A percentile compares a stretch with the other conserved stretches of the same genome.
Evolutionary conservation across 2,888 invertebrate genomes (phyloP).

Genomic region (Nymphalis c-album): DNA sequence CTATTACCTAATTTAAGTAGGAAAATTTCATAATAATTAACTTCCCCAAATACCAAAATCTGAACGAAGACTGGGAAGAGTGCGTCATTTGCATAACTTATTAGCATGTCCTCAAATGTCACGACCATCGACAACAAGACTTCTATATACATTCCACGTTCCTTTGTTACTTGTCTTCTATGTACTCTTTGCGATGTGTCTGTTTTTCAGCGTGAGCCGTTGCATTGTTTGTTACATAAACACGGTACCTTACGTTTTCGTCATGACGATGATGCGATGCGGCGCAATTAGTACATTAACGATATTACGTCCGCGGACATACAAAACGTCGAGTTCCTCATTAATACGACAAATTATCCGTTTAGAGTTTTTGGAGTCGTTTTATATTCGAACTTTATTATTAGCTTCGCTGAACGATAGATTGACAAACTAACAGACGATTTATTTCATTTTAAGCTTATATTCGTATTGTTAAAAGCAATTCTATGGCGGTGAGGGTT

Average conservation of each 20-base stretch:
- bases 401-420: not conserved
- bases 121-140: not conserved
- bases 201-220: not conserved
- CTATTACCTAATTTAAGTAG: too few relatives aligned
- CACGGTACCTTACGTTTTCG: not conserved
- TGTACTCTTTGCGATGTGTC: not conserved
- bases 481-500: too few relatives aligned
- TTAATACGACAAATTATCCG: conserved; percentile 40
- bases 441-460: too few relatives aligned
- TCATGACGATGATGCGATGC: not conserved
- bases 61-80: too few relatives aligned
- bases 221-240: conserved; percentile 16
- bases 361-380: conserved; percentile 6
- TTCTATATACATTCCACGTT: not conserved
- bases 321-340: conserved; percentile 54
- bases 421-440: too few relatives aligned
- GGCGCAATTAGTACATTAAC: conserved; percentile 32
- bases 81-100: not conserved
- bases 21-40: too few relatives aligned
- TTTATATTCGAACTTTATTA: conserved; percentile 11
- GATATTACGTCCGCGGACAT: conserved; percentile 39
- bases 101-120: not conserved
- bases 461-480: too few relatives aligned
- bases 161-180: not conserved
- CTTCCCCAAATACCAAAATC: too few relatives aligned